These are phyloP conservation scores for Tetragonisca angustula DNA, from an alignment of 2,888 invertebrate species.

Conservation along the genomic window DNA sequence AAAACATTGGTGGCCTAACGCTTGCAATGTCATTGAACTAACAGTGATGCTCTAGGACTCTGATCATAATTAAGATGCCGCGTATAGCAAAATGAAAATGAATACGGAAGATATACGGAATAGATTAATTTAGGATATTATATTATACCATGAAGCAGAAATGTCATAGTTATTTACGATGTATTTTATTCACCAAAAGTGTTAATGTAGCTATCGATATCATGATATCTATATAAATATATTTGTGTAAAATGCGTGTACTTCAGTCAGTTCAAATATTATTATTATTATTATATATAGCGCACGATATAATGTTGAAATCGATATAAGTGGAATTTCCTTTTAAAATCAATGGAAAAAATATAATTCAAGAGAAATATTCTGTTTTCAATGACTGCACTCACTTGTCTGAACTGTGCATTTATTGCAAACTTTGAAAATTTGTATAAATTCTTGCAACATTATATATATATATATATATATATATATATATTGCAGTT, in stretches of 20 bases:
- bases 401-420: background rate
- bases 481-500: background rate
- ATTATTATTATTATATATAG: conserved; percentile 36
- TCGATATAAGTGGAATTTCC: conserved; percentile 35
- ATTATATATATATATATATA: no score
- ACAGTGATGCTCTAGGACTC: conserved; percentile 31
- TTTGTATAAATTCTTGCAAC: background rate
- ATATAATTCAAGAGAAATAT: conserved; percentile 60
- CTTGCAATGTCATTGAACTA: conserved; percentile 16
- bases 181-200: conserved; percentile 54
- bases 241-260: conserved; percentile 73
- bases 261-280: conserved; percentile 62
- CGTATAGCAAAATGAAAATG: conserved; percentile 32
- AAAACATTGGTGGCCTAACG: conserved; percentile 45
- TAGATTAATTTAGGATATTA: conserved; percentile 17
- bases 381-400: conserved; percentile 45
- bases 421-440: background rate
- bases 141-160: conserved; percentile 24
- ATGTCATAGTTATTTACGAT: conserved; percentile 33
- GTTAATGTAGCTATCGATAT: conserved; percentile 40
- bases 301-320: conserved; percentile 47
- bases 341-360: conserved; percentile 51
- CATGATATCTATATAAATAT: conserved; percentile 56
- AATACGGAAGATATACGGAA: background rate
- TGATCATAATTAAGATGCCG: conserved; percentile 45